A percentile compares a stretch with the other conserved stretches of the same genome.
These are phyloP conservation scores for Patella ulyssiponensis DNA, from an alignment of 2,888 invertebrate species.

Conservation along the genomic window DNA sequence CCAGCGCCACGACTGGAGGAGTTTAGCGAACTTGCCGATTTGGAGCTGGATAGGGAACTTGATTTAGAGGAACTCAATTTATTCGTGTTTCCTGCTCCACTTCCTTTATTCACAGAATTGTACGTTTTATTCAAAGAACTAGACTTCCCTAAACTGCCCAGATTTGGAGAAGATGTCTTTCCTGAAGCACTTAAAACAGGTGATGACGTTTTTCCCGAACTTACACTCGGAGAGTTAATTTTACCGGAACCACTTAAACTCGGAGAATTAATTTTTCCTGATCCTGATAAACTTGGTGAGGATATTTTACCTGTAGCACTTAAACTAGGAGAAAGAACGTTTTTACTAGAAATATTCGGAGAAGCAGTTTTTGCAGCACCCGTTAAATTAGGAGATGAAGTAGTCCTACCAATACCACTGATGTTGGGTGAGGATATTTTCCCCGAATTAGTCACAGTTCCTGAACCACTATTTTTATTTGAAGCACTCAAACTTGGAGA, in stretches of 20 bases:
- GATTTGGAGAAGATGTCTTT: not conserved
- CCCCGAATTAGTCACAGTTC: not conserved
- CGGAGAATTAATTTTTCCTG: not conserved
- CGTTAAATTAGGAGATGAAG: not conserved
- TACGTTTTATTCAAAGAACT: constrained; percentile 25
- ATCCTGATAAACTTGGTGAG: not conserved
- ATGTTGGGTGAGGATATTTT: not conserved
- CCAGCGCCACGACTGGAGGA: constrained; percentile 5
- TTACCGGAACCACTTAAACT: not conserved
- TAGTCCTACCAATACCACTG: not conserved
- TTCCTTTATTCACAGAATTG: constrained; percentile 21
- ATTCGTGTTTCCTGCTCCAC: constrained; percentile 18
- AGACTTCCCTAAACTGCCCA: not conserved
- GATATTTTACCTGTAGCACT: constrained; percentile 9
- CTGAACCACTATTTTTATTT: not conserved
- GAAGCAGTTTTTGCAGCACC: not conserved
- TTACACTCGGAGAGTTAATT: constrained; percentile 5
- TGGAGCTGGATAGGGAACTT: constrained; percentile 18
- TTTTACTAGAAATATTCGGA: not conserved
- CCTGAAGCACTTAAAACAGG: not conserved
- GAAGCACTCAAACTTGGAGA: constrained; percentile 9
- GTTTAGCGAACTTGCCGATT: constrained; percentile 5
- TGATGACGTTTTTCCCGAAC: constrained; percentile 3
- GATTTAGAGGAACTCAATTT: constrained; percentile 27
- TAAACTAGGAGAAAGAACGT: not conserved